Base-by-base conservation (phyloP, 2,113 vertebrate species). In the Casuarius casuarius region DNA sequence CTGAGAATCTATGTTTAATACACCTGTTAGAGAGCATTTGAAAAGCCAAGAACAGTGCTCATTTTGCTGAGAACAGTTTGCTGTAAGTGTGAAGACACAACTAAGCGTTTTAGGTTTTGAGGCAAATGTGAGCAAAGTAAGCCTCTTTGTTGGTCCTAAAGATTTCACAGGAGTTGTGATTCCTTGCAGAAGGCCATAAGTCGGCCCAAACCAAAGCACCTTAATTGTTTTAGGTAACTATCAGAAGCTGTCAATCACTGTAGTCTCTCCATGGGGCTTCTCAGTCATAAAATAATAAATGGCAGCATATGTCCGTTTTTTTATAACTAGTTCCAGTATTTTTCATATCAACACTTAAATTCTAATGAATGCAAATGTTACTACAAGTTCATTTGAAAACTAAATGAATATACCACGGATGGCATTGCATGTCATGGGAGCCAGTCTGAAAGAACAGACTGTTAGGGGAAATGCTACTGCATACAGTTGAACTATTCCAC, bases 291-390 rank as follows among this genome's bases (percentile, higher is more conserved):
- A 84, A 68, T 61, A 11, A n/a, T 40, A 78, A 89, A 58, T 49
- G 16, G 44, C 9, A 44, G 85, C 82, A 79, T 76, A 68, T 44
- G 52, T 72, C 16, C 46, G 19, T 18, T 83, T 14, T 67, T 88
- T 88, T 79, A 44, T 62, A 84, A 77, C 29, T 62, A 67, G 12
- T 84, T 84, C 10, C 67, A 76, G 44, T 61, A 72, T 76, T 94
- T 95, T 90, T 85, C 42, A 76, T 23, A 15, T 66, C 76, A 94
- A 42, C n/a, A 87, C 10, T 42, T 51, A 80, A 92, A 90, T 93
- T 42, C 13, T 86, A 96, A 95, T 86, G 59, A 86, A 91, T 74
- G 65, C 40, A 89, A 92, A 90, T 74, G 4, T 51, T 77, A 80
- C 38, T 77, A 42, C 62, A 87, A 92, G 11, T 78, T 77, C 23